Evolutionary conservation across 2,797 vertebrate genomes (phyloP).

Genomic region (Holocentrus rufus): DNA sequence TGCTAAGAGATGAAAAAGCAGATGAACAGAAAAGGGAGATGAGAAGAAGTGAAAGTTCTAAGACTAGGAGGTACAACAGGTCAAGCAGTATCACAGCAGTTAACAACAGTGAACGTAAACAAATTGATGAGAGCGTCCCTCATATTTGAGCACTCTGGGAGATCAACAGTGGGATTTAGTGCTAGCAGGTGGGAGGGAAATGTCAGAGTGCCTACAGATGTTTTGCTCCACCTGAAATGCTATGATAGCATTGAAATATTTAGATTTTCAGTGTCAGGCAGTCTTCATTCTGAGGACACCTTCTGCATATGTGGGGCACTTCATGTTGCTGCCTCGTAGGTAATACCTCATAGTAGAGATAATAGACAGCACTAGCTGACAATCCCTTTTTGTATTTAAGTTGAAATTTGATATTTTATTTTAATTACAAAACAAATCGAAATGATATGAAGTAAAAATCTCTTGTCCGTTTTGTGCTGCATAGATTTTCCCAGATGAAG

Average conservation of each 20-base stretch:
- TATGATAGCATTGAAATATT: not conserved
- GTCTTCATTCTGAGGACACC: too few relatives aligned
- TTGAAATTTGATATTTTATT: too few relatives aligned
- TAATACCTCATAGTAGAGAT: too few relatives aligned
- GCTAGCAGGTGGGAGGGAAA: not conserved
- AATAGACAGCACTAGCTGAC: too few relatives aligned
- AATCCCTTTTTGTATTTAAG: too few relatives aligned
- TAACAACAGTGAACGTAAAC: not conserved
- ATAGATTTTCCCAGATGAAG: conserved; percentile 96
- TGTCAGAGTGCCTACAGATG: not conserved
- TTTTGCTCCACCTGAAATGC: not conserved
- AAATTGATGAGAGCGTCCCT: not conserved
- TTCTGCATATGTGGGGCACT: too few relatives aligned
- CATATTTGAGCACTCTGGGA: too few relatives aligned
- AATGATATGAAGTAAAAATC: too few relatives aligned
- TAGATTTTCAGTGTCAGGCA: too few relatives aligned
- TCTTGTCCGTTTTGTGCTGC: conserved; percentile 20
- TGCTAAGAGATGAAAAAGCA: not conserved
- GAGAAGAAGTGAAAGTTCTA: not conserved
- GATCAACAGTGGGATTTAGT: not conserved
- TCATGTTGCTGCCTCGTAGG: too few relatives aligned
- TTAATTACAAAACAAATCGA: too few relatives aligned
- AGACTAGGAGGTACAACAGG: not conserved
- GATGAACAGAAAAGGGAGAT: not conserved
- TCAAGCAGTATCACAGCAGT: not conserved